Evolutionary conservation across 2,113 vertebrate genomes (phyloP), one percentile per base, ranked within the genome.

Genomic region (Agapornis roseicollis): DNA sequence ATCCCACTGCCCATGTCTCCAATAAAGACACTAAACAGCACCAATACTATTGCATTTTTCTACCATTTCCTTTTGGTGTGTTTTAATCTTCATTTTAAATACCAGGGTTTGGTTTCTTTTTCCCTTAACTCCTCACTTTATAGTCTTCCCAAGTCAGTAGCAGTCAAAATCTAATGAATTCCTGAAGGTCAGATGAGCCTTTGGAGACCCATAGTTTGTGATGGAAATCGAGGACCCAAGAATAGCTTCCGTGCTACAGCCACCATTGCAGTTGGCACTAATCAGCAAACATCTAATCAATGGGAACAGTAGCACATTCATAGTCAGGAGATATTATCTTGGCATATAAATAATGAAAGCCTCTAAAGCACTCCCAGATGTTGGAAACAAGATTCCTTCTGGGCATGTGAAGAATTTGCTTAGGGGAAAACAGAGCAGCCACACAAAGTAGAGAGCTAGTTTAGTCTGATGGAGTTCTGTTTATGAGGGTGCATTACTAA

Each of bases 271-370:
- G 93, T 95, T 96, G 96, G 93, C 96, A 95, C 81, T 85, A 82
- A 97, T 94, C 91, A 90, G 92, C 81, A 96, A 96, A 72, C 76
- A 92, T 96, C 93, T 96, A 86, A 96, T 96, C 94, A 93, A 94
- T 96, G 93, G 90, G 92, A 97, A 97, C 97, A 97, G 96, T 94
- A 96, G 95, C 90, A 96, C 93, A 97, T 97, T 97, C 94, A 97
- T 93, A 94, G 77, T 85, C 56, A 73, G 91, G 94, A 96, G 93
- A 97, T 96, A 95, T 90, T 96, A 97, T 96, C 96, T 96, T 97
- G 96, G 96, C 97, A 89, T 94, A 96, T 94, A 93, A 92, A 97
- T 96, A 96, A 96, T 92, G 94, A 94, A 93, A 89, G 85, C 65
- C 73, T 96, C 94, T 97, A 96, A 97, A 97, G 91, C 86, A 58